Percentiles rank a stretch among this genome's conserved stretches.
phyloP scores from a whole-genome alignment of 2,113 vertebrate species.

The Myiagra hebetior region DNA sequence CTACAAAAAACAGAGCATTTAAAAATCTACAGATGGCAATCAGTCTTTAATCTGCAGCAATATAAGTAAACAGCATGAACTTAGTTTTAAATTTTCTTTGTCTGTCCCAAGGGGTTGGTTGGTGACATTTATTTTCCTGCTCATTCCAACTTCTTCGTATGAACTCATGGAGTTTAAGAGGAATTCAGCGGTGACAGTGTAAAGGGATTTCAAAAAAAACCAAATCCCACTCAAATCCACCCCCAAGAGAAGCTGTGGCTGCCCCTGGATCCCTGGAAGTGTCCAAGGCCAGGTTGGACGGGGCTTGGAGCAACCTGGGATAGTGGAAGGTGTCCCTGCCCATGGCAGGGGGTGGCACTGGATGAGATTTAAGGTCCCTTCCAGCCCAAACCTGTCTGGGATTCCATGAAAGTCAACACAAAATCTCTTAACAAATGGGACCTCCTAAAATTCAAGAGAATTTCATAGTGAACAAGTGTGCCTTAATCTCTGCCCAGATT shows the following conservation, averaged over 20 bases:
- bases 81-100: not conserved
- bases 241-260: not conserved
- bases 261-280: not conserved
- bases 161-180: not conserved
- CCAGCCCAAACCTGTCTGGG: not conserved
- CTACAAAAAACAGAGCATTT: not conserved
- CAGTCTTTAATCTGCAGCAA: not conserved
- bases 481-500: not conserved
- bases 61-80: not conserved
- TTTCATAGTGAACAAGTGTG: not conserved
- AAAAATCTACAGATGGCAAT: not conserved
- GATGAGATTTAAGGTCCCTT: not conserved
- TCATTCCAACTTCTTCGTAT: not conserved
- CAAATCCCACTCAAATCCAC: not conserved
- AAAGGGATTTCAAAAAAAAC: not conserved
- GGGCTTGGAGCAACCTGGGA: fast-evolving
- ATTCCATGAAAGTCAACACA: not conserved
- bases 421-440: not conserved
- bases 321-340: not conserved
- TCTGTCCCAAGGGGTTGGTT: not conserved
- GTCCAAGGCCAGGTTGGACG: fast-evolving
- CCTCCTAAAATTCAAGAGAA: not conserved
- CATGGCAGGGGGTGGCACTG: not conserved
- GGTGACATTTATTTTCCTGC: not conserved
- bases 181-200: not conserved